Evolutionary conservation across 2,797 vertebrate species (phyloP).

Genomic region (Spea hammondii): DNA sequence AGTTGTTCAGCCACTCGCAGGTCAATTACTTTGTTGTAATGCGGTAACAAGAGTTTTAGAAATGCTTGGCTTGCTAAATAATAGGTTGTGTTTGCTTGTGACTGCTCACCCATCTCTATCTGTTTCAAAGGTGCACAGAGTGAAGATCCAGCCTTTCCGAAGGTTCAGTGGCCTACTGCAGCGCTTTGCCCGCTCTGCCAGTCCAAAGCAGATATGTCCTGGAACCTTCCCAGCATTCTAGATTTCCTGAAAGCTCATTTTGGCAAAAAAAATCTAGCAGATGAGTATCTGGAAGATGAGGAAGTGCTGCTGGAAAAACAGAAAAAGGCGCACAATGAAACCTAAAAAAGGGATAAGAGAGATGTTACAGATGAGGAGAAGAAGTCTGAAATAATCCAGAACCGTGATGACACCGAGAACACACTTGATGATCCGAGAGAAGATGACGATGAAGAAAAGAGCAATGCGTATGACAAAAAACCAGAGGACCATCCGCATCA

Average conservation of each 20-base stretch:
- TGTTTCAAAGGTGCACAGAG: constrained; percentile 73
- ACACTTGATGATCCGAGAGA: accelerated
- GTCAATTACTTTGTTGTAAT: no score
- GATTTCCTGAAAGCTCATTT: constrained; percentile 76
- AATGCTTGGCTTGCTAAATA: no score
- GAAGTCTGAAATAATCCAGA: not conserved
- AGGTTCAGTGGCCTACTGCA: constrained; percentile 85
- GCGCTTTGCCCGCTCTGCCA: constrained; percentile 80
- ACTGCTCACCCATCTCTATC: not conserved
- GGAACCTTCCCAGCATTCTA: constrained; percentile 68
- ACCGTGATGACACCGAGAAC: constrained; percentile 24
- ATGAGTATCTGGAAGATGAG: constrained; percentile 63
- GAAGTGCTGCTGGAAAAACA: constrained; percentile 52
- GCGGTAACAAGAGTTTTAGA: no score
- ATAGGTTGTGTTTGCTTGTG: no score
- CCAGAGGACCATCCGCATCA: constrained; percentile 27
- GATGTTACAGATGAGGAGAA: constrained; percentile 42
- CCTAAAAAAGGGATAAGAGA: constrained; percentile 47
- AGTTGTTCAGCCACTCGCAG: no score
- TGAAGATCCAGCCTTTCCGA: constrained; percentile 88
- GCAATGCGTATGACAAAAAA: not conserved
- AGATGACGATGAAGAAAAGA: not conserved
- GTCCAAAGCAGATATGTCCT: constrained; percentile 62
- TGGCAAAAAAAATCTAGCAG: constrained; percentile 67
- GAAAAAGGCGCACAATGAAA: not conserved